Base-by-base conservation (phyloP, 1,140 invertebrate genomes). In the Leguminivora glycinivorella region DNA sequence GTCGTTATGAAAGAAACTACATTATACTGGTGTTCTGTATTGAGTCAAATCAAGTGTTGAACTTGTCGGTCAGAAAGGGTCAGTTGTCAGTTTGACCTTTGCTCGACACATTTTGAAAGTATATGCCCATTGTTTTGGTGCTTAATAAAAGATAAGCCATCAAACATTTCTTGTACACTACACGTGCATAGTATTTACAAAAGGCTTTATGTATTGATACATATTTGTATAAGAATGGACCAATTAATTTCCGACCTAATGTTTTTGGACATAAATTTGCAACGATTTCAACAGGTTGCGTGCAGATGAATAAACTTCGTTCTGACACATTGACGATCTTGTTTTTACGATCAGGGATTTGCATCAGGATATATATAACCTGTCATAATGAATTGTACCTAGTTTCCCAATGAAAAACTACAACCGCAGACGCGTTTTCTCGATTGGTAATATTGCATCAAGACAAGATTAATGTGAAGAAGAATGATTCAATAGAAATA, bases 41-140 rank as follows among this genome's bases (percentile, higher is more conserved):
- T 17, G 43, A 47, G 43, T 17, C 43, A 47, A 17, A 43, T 47
- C n/a, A 7, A 47, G 34, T 17, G n/a, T 17, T 47, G 12, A 12
- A 38, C 1, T 38, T 12, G 34, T 38, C 34, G 14, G 6, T 47
- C 43, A n/a, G 43, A 47, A 47, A 6, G 43, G 19, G 47, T 52
- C 47, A 63, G 26, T 31, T 4, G 58, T 26, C 25, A 63, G n/a
- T 26, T 17, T 63, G 58, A 63, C 58, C 58, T 63, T 63, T 63
- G 26, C 12, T 9, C 47, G 19, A 52, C 47, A 52, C 47, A 52
- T n/a, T 52, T 52, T 17, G 26, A 34, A 63, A 63, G 58, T 63
- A 19, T 58, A 12, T 19, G 26, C 6, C 14, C 26, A 60, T 60
- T 60, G 56, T 56, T 56, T 47, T 22, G 19, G 47, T 52, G 34